These are phyloP conservation scores for Sarcophilus harrisii DNA, from an alignment of 2,797 vertebrate genomes.

Conservation along the genomic window DNA sequence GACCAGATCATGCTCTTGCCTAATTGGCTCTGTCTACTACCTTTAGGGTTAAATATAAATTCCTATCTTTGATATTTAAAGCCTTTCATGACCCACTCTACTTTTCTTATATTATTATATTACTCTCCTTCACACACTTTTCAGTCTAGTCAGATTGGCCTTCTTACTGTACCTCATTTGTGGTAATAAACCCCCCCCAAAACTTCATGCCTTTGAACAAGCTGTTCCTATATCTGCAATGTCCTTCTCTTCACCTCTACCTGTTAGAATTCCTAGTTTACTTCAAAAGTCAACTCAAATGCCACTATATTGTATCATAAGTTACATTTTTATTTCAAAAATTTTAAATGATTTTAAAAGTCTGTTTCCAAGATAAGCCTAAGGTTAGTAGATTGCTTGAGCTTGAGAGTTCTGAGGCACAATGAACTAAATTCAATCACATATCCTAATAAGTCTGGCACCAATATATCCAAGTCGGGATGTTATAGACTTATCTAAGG, in stretches of 20 bases:
- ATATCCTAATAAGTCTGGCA: too few species aligned
- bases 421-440: too few species aligned
- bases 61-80: not conserved
- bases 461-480: too few species aligned
- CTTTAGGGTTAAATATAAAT: not conserved
- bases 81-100: not conserved
- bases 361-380: not conserved
- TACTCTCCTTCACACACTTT: not conserved
- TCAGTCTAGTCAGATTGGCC: not conserved
- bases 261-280: not conserved
- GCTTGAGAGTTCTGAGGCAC: too few species aligned
- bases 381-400: too few species aligned
- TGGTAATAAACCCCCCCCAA: not conserved
- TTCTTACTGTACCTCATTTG: not conserved
- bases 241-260: not conserved
- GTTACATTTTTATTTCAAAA: not conserved
- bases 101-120: not conserved
- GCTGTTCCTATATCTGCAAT: not conserved
- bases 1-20: not conserved
- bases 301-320: not conserved
- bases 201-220: not conserved
- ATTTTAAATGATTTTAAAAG: not conserved
- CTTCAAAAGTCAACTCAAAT: not conserved
- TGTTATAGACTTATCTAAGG: too few species aligned
- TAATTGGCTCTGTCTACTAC: not conserved